A percentile compares a stretch with the other conserved stretches of the same genome.
Conservation (phyloP, 2,797 vertebrate species). For the Tachyglossus aculeatus region DNA sequence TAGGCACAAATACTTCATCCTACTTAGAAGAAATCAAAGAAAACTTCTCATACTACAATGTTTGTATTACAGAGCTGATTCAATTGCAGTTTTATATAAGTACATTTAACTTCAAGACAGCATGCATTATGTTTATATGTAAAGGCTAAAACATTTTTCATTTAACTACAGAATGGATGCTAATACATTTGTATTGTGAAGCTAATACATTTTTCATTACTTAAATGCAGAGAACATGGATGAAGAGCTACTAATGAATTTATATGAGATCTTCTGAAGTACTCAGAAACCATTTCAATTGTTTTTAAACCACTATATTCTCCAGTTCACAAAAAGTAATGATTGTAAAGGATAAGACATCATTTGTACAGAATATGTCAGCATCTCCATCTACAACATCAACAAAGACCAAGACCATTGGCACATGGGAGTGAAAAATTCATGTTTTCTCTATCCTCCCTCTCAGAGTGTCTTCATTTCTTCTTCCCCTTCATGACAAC, state of each 20-base stretch:
- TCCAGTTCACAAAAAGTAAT: background rate
- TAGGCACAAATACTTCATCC: background rate
- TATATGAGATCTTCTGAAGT: conserved; percentile 32
- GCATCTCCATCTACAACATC: background rate
- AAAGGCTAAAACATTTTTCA: conserved; percentile 51
- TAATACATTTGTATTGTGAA: conserved; percentile 44
- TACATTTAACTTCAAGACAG: background rate
- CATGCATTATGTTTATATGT: conserved; percentile 18
- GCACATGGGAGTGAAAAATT: background rate
- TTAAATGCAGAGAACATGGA: conserved; percentile 44
- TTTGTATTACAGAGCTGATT: conserved; percentile 27
- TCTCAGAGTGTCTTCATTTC: background rate
- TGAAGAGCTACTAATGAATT: conserved; percentile 50
- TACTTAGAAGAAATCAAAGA: background rate
- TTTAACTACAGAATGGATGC: conserved; percentile 37
- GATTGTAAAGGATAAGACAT: background rate
- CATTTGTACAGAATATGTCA: background rate
- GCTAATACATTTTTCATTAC: conserved; percentile 61
- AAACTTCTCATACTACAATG: background rate
- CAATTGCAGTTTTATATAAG: background rate
- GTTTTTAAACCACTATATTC: conserved; percentile 5
- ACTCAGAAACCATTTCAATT: conserved; percentile 11
- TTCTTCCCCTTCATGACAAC: background rate
- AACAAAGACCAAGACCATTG: background rate
- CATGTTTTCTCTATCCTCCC: background rate